Conservation (phyloP, 2,113 vertebrate genomes). For the Protomyctophum bolini region DNA sequence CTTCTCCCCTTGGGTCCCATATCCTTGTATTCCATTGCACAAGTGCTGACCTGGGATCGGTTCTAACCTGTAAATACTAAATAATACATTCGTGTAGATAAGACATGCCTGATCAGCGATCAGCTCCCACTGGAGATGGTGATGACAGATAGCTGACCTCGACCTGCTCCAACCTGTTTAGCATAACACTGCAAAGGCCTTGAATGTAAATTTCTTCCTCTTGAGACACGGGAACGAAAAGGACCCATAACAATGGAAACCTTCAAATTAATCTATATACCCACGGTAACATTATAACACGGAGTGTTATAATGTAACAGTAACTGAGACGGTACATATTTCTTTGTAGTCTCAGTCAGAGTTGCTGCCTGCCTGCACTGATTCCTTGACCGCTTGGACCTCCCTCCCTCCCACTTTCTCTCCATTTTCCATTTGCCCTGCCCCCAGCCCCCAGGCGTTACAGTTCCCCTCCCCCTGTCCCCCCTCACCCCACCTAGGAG, state of each 20-base stretch:
- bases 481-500: constrained; percentile 20
- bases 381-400: constrained; percentile 43
- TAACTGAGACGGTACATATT: too few relatives aligned
- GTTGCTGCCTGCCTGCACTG: constrained; percentile 38
- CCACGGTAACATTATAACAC: constrained; percentile 15
- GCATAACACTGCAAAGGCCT: neutral
- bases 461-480: constrained; percentile 16
- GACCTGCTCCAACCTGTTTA: constrained; percentile 15
- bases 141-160: constrained; percentile 6
- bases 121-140: constrained; percentile 19
- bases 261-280: constrained; percentile 56
- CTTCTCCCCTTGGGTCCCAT: constrained; percentile 29
- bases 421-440: constrained; percentile 13
- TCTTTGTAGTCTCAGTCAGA: too few relatives aligned
- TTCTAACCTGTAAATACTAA: constrained; percentile 58
- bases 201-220: too few relatives aligned
- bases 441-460: constrained; percentile 32
- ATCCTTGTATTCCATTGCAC: constrained; percentile 19
- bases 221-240: neutral
- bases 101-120: constrained; percentile 36
- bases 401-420: constrained; percentile 1
- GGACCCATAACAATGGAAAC: constrained; percentile 53
- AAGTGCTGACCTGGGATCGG: constrained; percentile 43
- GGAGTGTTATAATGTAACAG: too few relatives aligned
- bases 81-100: constrained; percentile 56